Percentiles rank a stretch among this genome's conserved stretches.
phyloP scores from a whole-genome alignment of 2,888 invertebrate genomes.

The Liopterus haemorrhoidalis region DNA sequence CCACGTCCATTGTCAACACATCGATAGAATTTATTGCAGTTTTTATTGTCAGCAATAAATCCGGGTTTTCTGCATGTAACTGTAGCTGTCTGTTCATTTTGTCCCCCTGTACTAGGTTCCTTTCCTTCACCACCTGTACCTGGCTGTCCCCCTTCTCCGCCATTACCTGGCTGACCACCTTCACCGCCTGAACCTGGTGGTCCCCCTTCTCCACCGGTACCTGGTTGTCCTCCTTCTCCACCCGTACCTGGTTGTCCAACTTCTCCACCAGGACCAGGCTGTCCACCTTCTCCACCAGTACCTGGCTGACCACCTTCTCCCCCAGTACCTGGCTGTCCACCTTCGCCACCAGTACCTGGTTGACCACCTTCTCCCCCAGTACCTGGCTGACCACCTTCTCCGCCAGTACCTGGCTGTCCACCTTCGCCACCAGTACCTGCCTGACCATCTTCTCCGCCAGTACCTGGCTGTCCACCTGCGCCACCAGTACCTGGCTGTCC shows the following conservation, averaged over 20 bases:
- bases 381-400: neutral
- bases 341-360: slow-evolving; percentile 19
- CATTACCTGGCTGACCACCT: slow-evolving; percentile 13
- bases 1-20: slow-evolving; percentile 59
- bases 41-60: slow-evolving; percentile 37
- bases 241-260: slow-evolving; percentile 23
- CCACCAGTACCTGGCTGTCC: slow-evolving; percentile 12
- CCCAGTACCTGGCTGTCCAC: slow-evolving; percentile 17
- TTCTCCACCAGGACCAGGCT: slow-evolving; percentile 37
- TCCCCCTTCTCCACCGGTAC: slow-evolving; percentile 26
- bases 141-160: neutral
- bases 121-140: slow-evolving; percentile 1
- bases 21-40: slow-evolving; percentile 44
- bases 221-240: slow-evolving; percentile 23
- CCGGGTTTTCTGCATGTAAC: slow-evolving; percentile 28
- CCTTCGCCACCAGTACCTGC: slow-evolving; percentile 24
- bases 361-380: neutral
- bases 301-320: slow-evolving; percentile 22
- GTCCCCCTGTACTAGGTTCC: slow-evolving; percentile 3
- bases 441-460: slow-evolving; percentile 19
- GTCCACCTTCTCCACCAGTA: slow-evolving; percentile 42
- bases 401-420: slow-evolving; percentile 46
- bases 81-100: slow-evolving; percentile 21
- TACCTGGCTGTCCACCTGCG: slow-evolving; percentile 21
- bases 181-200: slow-evolving; percentile 20